Percentiles rank a stretch among this genome's conserved stretches.
Evolutionary conservation across 2,113 vertebrate genomes (phyloP).

Genomic region (Gymnorhina tibicen): DNA sequence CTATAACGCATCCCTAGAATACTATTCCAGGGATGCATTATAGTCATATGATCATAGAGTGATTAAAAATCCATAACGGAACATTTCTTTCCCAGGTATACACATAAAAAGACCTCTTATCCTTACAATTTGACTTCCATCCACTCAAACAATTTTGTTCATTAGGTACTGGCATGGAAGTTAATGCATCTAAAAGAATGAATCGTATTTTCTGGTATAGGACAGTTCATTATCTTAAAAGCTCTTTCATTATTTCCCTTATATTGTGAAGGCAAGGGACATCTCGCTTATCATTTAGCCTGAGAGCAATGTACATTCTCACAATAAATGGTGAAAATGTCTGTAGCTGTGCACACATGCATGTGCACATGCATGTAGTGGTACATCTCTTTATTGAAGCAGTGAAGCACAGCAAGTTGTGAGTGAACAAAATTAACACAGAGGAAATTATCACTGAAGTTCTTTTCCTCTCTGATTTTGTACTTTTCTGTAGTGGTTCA

Average conservation of each 20-base stretch:
- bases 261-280: neutral
- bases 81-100: neutral
- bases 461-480: neutral
- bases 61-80: neutral
- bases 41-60: neutral
- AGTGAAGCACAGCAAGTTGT: neutral
- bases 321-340: neutral
- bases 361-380: too few species aligned
- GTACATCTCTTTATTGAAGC: neutral
- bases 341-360: neutral
- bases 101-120: neutral
- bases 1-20: neutral
- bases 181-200: conserved; percentile 9
- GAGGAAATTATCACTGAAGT: neutral
- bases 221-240: conserved; percentile 24
- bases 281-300: neutral
- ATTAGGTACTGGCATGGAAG: neutral
- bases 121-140: conserved; percentile 26
- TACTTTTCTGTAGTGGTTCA: neutral
- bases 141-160: conserved; percentile 15
- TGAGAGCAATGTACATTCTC: neutral
- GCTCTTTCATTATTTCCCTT: neutral
- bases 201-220: neutral
- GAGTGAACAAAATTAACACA: neutral
- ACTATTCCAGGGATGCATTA: neutral